These are phyloP conservation scores for Tachycineta bicolor DNA, from an alignment of 2,113 vertebrate genomes.

Conservation along the genomic window DNA sequence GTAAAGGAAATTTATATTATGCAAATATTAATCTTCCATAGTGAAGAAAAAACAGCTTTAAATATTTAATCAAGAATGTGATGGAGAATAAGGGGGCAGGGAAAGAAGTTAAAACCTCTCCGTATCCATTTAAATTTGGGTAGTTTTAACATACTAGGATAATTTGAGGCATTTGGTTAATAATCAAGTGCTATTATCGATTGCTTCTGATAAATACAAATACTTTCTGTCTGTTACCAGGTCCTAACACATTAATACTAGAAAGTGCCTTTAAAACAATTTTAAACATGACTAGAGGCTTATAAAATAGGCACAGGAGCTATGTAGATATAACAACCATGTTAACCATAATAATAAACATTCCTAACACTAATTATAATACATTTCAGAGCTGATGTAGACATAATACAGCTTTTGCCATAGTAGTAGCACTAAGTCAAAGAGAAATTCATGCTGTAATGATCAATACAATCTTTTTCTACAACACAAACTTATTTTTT, in stretches of 20 bases:
- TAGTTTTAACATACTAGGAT: neutral
- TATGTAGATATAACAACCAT: neutral
- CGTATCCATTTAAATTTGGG: neutral
- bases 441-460: neutral
- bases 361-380: neutral
- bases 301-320: neutral
- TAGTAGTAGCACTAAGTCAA: neutral
- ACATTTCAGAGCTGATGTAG: neutral
- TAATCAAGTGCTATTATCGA: neutral
- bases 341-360: neutral
- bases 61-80: neutral
- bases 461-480: neutral
- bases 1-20: neutral
- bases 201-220: neutral
- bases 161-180: neutral
- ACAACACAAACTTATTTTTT: neutral
- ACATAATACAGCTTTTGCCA: neutral
- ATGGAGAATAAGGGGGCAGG: rapidly evolving
- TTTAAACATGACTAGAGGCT: neutral
- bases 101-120: neutral
- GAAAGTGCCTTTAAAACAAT: neutral
- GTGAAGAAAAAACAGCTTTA: neutral
- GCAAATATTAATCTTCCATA: neutral
- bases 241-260: neutral
- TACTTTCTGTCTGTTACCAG: neutral